Base-by-base conservation (phyloP, 1,140 invertebrate species). In the Macrosteles quadrilineatus region DNA sequence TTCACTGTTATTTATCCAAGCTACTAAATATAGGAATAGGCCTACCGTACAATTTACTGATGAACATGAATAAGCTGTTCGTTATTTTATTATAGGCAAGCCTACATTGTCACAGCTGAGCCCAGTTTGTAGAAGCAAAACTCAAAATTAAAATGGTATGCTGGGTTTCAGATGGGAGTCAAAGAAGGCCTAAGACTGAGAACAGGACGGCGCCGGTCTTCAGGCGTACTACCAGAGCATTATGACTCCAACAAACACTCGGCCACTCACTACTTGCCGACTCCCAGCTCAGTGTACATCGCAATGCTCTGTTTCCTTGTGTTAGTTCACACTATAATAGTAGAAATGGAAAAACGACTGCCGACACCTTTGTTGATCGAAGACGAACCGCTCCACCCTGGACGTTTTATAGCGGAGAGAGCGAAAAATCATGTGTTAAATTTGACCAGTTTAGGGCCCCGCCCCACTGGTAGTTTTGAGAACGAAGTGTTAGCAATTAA, bases 361-460 rank as follows among this genome's bases (percentile, higher is more conserved):
- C 74, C 74, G 1, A 67, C 69, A 43, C 73, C 73, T 23, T 27
- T 75, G 1, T 62, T 70, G 36, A 45, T 75, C 12, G 64, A 71
- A 67, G 72, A 76, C 71, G 75, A 76, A 71, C 25, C 43, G 1
- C 70, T 43, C 11, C 23, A 75, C 43, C 68, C 68, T 25, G 57
- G 57, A 9, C 80, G 80, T 75, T 89, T 89, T 76, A 83, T 88
- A 59, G 87, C 87, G n/a, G 86, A 89, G 78, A 79, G 87, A 73
- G 87, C 88, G 1, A 81, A 83, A 71, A 82, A 82, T 74, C 82
- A 90, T 76, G 80, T 92, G 12, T 78, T 85, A 9, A 85, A 87
- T 73, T 80, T 93, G 66, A 89, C 89, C 0, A 83, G 83, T 2
- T 81, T 91, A 50, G 91, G 91, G 0, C 90, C 90, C 0, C 81